A percentile compares a stretch with the other conserved stretches of the same genome.
These are phyloP conservation scores for Hirtodrosophila alboralis DNA, from an alignment of 2,888 invertebrate species.

Conservation along the genomic window DNA sequence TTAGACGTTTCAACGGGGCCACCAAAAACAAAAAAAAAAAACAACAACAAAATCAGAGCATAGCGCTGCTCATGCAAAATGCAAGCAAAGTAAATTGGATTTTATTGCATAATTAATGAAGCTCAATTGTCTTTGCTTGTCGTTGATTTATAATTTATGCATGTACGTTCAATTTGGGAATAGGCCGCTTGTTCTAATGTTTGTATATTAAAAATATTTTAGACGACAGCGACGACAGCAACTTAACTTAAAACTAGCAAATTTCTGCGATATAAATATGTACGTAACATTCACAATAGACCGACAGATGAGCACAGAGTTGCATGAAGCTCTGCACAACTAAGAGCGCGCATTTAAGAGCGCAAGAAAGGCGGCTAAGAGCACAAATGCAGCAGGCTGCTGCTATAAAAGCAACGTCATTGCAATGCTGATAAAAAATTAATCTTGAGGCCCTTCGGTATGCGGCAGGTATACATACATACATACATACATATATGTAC, in stretches of 20 bases:
- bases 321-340: conserved; percentile 40
- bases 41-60: conserved; percentile 5
- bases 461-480: conserved; percentile 6
- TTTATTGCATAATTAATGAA: conserved; percentile 69
- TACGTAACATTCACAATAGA: conserved; percentile 48
- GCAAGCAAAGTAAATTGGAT: conserved; percentile 36
- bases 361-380: conserved; percentile 32
- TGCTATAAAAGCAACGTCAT: conserved; percentile 26
- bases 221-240: conserved; percentile 16
- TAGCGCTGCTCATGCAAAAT: conserved; percentile 45
- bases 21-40: conserved; percentile 7
- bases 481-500: conserved; percentile 18
- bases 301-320: conserved; percentile 56
- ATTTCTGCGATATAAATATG: conserved; percentile 41
- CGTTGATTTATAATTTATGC: conserved; percentile 49
- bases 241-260: conserved; percentile 51
- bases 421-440: conserved; percentile 36
- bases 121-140: conserved; percentile 11
- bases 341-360: conserved; percentile 11
- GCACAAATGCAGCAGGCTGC: conserved; percentile 26
- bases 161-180: conserved; percentile 4
- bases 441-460: conserved; percentile 26
- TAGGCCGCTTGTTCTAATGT: conserved; percentile 17
- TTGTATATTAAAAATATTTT: conserved; percentile 25
- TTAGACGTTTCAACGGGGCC: conserved; percentile 13